These are phyloP conservation scores for Patella caerulea DNA, from an alignment of 2,888 invertebrate species.

Conservation along the genomic window DNA sequence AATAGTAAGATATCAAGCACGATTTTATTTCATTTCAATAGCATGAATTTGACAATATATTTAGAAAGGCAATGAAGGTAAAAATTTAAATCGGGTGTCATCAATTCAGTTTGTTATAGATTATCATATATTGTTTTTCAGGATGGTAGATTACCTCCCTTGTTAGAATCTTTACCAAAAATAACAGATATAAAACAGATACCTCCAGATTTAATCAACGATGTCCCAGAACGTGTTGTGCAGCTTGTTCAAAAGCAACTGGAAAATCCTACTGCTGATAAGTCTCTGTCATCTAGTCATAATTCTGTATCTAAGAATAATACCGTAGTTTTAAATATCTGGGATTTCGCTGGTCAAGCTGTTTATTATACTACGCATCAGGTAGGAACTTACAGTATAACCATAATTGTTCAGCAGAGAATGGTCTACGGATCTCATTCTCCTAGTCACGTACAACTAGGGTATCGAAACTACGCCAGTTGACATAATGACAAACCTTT, in stretches of 20 bases:
- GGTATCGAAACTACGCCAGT: too few relatives aligned
- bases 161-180: not conserved
- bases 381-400: constrained; percentile 35
- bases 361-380: constrained; percentile 68
- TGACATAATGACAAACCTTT: too few relatives aligned
- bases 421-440: too few relatives aligned
- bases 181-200: constrained; percentile 38
- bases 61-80: too few relatives aligned
- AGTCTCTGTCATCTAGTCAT: constrained; percentile 22
- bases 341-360: constrained; percentile 70
- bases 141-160: constrained; percentile 7
- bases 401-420: too few relatives aligned
- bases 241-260: constrained; percentile 66
- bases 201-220: constrained; percentile 51
- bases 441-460: too few relatives aligned
- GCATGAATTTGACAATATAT: too few relatives aligned
- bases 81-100: too few relatives aligned
- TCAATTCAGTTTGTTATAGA: too few relatives aligned
- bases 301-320: constrained; percentile 31
- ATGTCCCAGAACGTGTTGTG: constrained; percentile 64
- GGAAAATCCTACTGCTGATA: constrained; percentile 39
- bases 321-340: constrained; percentile 64
- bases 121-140: too few relatives aligned
- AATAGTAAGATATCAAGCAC: too few relatives aligned
- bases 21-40: too few relatives aligned